Base-by-base conservation (phyloP, 1,140 invertebrate genomes). In the Eumaeus atala region DNA sequence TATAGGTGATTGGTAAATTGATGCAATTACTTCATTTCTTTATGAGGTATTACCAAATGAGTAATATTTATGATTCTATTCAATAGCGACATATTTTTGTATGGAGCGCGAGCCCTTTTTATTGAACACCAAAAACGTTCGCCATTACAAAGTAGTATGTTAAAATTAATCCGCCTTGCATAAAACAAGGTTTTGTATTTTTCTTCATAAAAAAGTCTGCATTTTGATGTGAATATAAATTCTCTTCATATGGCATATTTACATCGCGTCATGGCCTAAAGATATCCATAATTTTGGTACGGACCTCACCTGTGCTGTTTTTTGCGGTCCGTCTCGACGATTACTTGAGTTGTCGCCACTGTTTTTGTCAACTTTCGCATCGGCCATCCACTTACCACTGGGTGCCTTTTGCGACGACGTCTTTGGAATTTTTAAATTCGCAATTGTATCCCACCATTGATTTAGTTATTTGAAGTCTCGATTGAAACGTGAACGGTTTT, bases 351-450 rank as follows among this genome's bases (percentile, higher is more conserved):
- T 59, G 70, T 63, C 71, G 66, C 69, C 65, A 58, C 51, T 56
- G 66, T 77, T 78, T 44, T 81, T 80, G 70, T 75, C 57, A 61
- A 75, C 80, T 84, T 81, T 82, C 77, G 70, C 79, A 67, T 42
- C 58, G 51, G 50, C 47, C 60, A 28, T n/a, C n/a, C n/a, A 64
- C 65, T 66, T 66, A 62, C 64, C 61, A 61, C 59, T 58, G 48
- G 12, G 33, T 62, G 54, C n/a, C 34, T 37, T 17, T 51, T 52
- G 36, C 48, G 44, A 48, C 49, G 48, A 44, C 48, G 48, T 40
- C 37, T 37, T 42, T 28, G 40, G 40, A 44, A 44, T 44, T 16
- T 44, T 44, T 44, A 16, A 44, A 44, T 44, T 44, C 40, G 17
- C 17, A 44, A 44, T 44, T 44, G 9, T 17, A 16, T 14, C 16